Percentiles rank a stretch among this genome's conserved stretches.
Conservation (phyloP, 2,888 invertebrate genomes). For the Pollenia amentaria region DNA sequence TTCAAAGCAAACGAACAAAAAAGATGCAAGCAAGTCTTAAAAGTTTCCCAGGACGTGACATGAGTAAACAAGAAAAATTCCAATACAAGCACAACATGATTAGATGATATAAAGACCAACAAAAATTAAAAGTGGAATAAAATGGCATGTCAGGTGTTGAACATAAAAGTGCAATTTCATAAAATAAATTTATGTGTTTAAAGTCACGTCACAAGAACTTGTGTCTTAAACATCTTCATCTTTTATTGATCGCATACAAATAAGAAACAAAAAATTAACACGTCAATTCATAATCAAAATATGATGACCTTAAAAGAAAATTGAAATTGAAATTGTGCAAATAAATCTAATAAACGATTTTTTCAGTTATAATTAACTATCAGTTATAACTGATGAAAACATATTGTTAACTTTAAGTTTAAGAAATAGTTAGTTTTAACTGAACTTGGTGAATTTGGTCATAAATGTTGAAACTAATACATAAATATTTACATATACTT, state of each 20-base stretch:
- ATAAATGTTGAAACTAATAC: too few species aligned
- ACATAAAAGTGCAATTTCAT: conserved; percentile 60
- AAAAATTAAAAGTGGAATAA: conserved; percentile 46
- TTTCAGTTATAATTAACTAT: too few species aligned
- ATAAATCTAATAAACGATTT: too few species aligned
- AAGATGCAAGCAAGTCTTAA: conserved; percentile 67
- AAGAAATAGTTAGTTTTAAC: too few species aligned
- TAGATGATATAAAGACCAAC: conserved; percentile 40
- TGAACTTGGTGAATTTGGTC: too few species aligned
- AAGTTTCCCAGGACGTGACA: conserved; percentile 67
- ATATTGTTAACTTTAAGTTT: too few species aligned
- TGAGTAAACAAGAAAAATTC: conserved; percentile 53
- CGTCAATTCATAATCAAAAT: neutral
- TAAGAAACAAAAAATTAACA: neutral
- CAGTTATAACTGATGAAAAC: too few species aligned
- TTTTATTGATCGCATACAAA: conserved; percentile 18
- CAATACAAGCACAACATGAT: conserved; percentile 47
- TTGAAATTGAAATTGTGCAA: neutral
- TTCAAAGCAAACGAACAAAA: conserved; percentile 54
- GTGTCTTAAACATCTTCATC: conserved; percentile 36
- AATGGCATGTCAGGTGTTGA: conserved; percentile 67
- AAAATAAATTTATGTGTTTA: conserved; percentile 16
- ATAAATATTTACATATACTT: too few species aligned
- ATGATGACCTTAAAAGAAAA: conserved; percentile 17
- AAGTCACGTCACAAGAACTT: conserved; percentile 54